A percentile compares a stretch with the other conserved stretches of the same genome.
phyloP scores from a whole-genome alignment of 1,140 invertebrate species.

The Thaumatotibia leucotreta region DNA sequence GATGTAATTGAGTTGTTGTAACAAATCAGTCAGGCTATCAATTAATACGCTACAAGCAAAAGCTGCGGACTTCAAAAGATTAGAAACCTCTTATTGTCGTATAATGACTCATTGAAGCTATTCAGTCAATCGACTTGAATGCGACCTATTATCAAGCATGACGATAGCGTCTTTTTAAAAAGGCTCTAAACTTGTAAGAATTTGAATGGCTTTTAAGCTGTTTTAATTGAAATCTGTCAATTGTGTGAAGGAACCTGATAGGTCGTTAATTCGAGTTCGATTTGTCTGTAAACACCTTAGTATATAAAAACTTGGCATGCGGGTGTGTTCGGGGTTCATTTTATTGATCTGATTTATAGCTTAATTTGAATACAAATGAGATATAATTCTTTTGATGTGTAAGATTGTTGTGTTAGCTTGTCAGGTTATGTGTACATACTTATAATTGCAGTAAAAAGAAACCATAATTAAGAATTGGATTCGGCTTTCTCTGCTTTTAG shows the following conservation, averaged over 20 bases:
- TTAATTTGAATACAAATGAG: neutral
- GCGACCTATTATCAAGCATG: neutral
- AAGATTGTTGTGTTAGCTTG: neutral
- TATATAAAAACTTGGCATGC: neutral
- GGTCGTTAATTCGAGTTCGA: neutral
- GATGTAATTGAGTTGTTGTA: no score
- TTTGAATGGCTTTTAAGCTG: neutral
- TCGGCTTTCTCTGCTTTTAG: no score
- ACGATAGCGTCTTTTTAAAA: neutral
- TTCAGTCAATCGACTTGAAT: neutral
- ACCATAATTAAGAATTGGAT: no score
- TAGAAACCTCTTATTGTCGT: neutral
- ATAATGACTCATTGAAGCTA: neutral
- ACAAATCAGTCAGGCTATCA: no score
- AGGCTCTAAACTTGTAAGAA: neutral
- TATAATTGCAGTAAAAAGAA: neutral
- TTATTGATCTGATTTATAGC: neutral
- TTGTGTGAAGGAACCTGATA: neutral
- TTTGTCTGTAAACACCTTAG: slow-evolving; percentile 7
- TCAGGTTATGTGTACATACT: neutral
- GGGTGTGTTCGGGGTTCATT: neutral
- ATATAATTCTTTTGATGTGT: neutral
- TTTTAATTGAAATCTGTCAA: neutral
- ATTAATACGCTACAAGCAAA: no score
- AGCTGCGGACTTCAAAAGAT: neutral